Percentiles rank a stretch among this genome's conserved stretches.
phyloP scores from a whole-genome alignment of 2,797 vertebrate genomes.

The Notolabrus celidotus region DNA sequence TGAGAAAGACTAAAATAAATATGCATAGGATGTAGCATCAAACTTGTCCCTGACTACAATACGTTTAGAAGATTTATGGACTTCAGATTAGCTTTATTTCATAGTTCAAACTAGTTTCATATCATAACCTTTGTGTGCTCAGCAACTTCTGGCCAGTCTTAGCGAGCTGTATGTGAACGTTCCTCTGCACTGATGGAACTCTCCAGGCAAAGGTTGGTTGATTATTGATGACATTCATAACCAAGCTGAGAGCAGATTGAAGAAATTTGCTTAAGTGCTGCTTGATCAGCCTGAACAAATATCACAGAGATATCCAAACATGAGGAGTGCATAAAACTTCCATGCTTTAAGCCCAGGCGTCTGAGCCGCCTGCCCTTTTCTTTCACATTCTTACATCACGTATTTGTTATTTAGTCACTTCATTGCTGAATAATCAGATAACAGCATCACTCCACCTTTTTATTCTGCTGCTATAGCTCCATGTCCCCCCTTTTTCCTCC shows the following conservation, averaged over 20 bases:
- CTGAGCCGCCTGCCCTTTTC: not conserved
- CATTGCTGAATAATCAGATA: constrained; percentile 48
- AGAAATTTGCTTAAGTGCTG: constrained; percentile 31
- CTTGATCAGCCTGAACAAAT: constrained; percentile 47
- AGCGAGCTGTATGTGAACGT: not conserved
- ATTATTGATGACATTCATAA: constrained; percentile 59
- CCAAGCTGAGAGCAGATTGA: constrained; percentile 35
- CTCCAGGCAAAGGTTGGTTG: constrained; percentile 19
- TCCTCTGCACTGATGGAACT: constrained; percentile 3
- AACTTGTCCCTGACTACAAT: too few relatives aligned
- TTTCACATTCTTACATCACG: constrained; percentile 19
- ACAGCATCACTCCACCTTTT: constrained; percentile 10
- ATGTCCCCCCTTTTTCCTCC: constrained; percentile 35
- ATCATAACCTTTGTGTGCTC: not conserved
- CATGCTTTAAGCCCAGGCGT: constrained; percentile 5
- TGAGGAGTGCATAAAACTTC: constrained; percentile 24
- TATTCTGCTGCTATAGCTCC: constrained; percentile 33
- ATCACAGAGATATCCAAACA: constrained; percentile 42
- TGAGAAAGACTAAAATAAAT: too few relatives aligned
- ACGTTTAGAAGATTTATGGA: too few relatives aligned
- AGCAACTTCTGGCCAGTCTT: too few relatives aligned
- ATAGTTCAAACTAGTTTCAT: not conserved
- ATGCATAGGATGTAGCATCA: too few relatives aligned
- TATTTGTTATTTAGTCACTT: constrained; percentile 37
- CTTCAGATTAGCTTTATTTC: too few relatives aligned